Base-by-base conservation (phyloP, 2,797 vertebrate species). In the Chromobotia macracanthus region DNA sequence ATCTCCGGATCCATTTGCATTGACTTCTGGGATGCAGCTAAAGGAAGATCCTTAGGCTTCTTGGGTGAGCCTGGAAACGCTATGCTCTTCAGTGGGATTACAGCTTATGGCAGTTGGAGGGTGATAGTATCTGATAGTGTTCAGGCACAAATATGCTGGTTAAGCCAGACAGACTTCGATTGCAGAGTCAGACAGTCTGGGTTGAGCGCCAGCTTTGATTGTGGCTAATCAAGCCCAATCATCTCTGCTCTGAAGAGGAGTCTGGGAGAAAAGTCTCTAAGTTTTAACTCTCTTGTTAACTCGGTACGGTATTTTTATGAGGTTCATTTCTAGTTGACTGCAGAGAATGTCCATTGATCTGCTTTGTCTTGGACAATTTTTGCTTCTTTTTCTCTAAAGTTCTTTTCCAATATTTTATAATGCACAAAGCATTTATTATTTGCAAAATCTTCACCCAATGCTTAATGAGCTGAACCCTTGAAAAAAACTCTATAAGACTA, bases 151-250 rank as follows among this genome's bases (percentile, higher is more conserved):
- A 86, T 86, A 81, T 76, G 25, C 72, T 63, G 38, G 71, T 53
- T 19, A 41, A 84, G 76, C 46, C 60, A 64, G 77, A 60, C 76
- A 79, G 72, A 82, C 80, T 86, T 85, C 82, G 86, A 87, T 85
- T 83, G 82, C 79, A 75, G 65, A 85, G 81, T 85, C 81, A 83
- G 71, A 84, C 70, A 77, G 68, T 75, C 81, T 67, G 71, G 46
- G 64, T 48, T 50, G 67, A 71, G 75, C 51, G 58, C 53, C 70
- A 73, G 65, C 53, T 81, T 80, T 86, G 84, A 87, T 84, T 88
- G 80, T 74, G 64, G 72, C 79, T 84, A 84, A 87, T 87, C 86
- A 87, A 63, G 77, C 68, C 83, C 82, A 85, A 83, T 86, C 84
- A 85, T 86, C 86, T 85, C 65, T 55, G 19, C 66, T 73, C 71